These are phyloP conservation scores for Platichthys flesus DNA, from an alignment of 2,113 vertebrate species.

Conservation along the genomic window DNA sequence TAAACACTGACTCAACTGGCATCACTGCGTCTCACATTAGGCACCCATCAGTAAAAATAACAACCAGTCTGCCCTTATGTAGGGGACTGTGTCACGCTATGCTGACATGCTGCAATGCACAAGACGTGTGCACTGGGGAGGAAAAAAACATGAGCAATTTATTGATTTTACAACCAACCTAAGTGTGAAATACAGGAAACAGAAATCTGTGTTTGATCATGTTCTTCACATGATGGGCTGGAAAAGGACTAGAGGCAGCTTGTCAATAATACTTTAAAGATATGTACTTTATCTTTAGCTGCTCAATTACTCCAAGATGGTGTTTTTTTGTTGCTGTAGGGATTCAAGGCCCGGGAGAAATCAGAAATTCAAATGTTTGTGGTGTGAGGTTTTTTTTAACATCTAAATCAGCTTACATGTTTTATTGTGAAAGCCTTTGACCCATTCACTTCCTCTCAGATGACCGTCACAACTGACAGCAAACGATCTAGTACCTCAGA, in stretches of 20 bases:
- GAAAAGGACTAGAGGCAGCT: neutral
- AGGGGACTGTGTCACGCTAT: slow-evolving; percentile 66
- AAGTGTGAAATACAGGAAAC: slow-evolving; percentile 1
- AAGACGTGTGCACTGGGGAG: slow-evolving; percentile 36
- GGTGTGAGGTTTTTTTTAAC: too few species aligned
- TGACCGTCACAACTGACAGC: too few species aligned
- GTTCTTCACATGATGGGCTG: too few species aligned
- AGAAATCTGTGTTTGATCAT: neutral
- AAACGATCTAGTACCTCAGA: neutral
- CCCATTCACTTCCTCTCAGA: too few species aligned
- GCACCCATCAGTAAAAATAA: slow-evolving; percentile 81
- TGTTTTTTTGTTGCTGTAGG: neutral
- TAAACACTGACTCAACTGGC: slow-evolving; percentile 70
- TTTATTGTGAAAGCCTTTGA: too few species aligned
- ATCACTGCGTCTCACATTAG: slow-evolving; percentile 72
- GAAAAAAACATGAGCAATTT: neutral
- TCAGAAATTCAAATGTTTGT: too few species aligned
- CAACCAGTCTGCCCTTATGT: slow-evolving; percentile 77
- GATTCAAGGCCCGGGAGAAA: too few species aligned
- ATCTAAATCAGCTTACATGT: too few species aligned
- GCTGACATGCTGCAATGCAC: slow-evolving; percentile 44
- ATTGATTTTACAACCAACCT: slow-evolving; percentile 12
- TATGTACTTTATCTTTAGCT: too few species aligned
- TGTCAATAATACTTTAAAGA: neutral
- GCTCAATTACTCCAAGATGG: neutral